These are phyloP conservation scores for Drosophila pandora DNA, from an alignment of 1,140 invertebrate genomes.

Conservation along the genomic window DNA sequence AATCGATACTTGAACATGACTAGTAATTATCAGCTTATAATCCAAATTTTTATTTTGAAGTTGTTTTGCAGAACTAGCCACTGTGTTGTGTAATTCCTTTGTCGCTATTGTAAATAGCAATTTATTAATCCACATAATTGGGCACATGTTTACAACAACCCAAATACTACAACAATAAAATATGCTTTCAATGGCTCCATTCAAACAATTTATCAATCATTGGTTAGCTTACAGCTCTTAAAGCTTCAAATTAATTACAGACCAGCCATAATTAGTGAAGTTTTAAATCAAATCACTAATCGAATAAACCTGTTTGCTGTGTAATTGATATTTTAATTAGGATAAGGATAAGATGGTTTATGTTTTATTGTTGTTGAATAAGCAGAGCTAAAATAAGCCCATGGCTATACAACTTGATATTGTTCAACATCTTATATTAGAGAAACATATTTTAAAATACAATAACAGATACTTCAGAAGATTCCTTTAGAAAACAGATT, in stretches of 20 bases:
- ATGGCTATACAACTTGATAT: too few relatives aligned
- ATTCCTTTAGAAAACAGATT: too few relatives aligned
- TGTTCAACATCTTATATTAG: too few relatives aligned
- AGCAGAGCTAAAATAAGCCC: too few relatives aligned
- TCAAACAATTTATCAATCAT: background rate
- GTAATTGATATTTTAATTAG: background rate
- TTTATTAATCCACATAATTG: conserved; percentile 1
- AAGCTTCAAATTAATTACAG: background rate
- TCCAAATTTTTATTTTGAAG: too few relatives aligned
- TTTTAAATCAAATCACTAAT: background rate
- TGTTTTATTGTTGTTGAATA: too few relatives aligned
- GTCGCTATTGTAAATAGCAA: background rate
- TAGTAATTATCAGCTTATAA: too few relatives aligned
- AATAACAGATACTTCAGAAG: too few relatives aligned
- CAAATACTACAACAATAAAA: background rate
- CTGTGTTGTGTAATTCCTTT: background rate
- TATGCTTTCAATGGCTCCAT: background rate
- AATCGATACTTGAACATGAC: too few relatives aligned
- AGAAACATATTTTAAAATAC: too few relatives aligned
- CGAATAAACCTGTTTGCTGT: background rate
- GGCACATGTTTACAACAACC: background rate
- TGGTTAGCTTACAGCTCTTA: background rate
- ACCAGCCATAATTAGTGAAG: background rate
- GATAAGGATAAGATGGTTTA: background rate
- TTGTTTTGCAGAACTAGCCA: too few relatives aligned